Evolutionary conservation across 2,888 invertebrate genomes (phyloP).

Genomic region (Diaperis boleti): DNA sequence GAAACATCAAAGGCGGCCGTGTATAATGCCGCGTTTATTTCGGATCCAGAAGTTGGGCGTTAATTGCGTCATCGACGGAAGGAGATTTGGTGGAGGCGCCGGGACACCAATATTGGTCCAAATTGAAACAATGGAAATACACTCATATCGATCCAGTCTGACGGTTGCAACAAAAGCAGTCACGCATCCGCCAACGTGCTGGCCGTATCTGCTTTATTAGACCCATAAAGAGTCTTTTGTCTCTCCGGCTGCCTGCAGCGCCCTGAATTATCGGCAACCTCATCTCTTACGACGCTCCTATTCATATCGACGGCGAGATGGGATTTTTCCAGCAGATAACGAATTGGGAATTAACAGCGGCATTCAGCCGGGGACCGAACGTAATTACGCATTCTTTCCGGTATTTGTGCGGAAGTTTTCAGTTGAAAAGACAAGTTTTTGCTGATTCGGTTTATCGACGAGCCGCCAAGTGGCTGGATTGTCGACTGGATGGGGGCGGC

Average conservation of each 20-base stretch:
- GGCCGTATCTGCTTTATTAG: conserved; percentile 49
- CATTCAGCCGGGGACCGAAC: conserved; percentile 7
- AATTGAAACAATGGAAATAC: conserved; percentile 44
- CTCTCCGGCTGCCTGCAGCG: conserved; percentile 45
- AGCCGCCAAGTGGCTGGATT: conserved; percentile 24
- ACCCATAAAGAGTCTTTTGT: conserved; percentile 49
- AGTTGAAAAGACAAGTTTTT: conserved; percentile 32
- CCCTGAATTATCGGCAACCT: conserved; percentile 36
- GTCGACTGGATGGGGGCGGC: conserved; percentile 7
- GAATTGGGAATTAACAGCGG: conserved; percentile 10
- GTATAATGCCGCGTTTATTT: not conserved
- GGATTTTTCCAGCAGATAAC: conserved; percentile 10
- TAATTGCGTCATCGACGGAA: no score
- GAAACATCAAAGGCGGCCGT: conserved; percentile 28
- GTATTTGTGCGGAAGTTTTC: conserved; percentile 32
- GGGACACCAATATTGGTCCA: not conserved
- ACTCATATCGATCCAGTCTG: conserved; percentile 48
- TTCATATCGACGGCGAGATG: conserved; percentile 32
- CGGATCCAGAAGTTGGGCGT: no score
- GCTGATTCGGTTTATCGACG: conserved; percentile 40
- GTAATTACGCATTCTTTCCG: conserved; percentile 33
- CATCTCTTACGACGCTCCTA: conserved; percentile 37
- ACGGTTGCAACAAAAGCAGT: conserved; percentile 48
- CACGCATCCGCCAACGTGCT: conserved; percentile 47
- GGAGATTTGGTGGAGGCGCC: not conserved